Base-by-base conservation (phyloP, 2,797 vertebrate genomes). In the Gorsachius magnificus region DNA sequence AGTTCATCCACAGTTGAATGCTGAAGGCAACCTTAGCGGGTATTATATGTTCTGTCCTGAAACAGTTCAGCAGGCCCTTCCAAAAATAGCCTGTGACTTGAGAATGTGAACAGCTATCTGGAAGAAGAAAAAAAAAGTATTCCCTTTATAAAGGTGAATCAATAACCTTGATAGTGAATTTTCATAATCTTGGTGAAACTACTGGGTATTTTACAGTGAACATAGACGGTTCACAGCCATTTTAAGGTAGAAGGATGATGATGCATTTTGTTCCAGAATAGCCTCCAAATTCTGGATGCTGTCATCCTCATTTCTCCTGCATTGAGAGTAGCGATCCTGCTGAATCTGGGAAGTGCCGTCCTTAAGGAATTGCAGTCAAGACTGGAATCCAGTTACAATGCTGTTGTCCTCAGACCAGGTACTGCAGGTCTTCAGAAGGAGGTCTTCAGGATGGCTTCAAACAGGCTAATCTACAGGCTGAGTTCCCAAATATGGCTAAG, bases 21-120 rank as follows among this genome's bases (percentile, higher is more conserved):
- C 90, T 94, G 87, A 78, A 89, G 83, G 91, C 92, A 93, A 76
- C 85, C 93, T 94, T 31, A 28, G 60, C 82, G 82, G 25, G 56
- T 16, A 79, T 77, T 89, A 9, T 22, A 41, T 80, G 58, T 57
- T 87, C 87, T 92, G 89, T 83, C 90, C 87, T 91, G 69, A 56
- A 93, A 66, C 60, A 72, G 75, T 57, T 26, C 76, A 91, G 69
- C 61, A 84, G 35, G 8, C 18, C 63, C 65, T 80, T 74, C 84
- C 54, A 46, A 53, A 92, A 93, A 89, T 35, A 93, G 72, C 4
- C 22, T 64, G 60, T 69, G 69, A 45, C 50, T 38, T 53, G 53
- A 35, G 33, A 64, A 22, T 8, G 28, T 1, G 21, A 79, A 57
- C 41, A 72, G 20, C 15, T 21, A 2, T 15, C 31, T 26, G 71